Evolutionary conservation across 2,113 vertebrate genomes (phyloP).

Genomic region (Atractosteus spatula): DNA sequence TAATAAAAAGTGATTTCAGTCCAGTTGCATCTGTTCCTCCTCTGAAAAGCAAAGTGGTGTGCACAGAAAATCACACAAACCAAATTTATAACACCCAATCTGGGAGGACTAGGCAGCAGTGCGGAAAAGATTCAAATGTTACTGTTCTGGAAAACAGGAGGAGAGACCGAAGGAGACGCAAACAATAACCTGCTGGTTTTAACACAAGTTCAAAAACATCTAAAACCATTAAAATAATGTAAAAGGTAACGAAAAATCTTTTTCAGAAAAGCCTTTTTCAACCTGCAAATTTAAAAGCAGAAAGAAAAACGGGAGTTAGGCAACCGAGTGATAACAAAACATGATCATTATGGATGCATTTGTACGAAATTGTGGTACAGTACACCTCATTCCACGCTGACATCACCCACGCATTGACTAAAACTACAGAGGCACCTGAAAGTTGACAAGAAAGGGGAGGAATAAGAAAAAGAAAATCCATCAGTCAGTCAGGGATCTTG

Average conservation of each 20-base stretch:
- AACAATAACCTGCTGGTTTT: constrained; percentile 3
- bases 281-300: constrained; percentile 43
- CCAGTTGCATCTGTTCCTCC: not conserved
- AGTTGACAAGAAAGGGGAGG: constrained; percentile 53
- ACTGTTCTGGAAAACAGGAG: not conserved
- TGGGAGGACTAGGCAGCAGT: not conserved
- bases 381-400: constrained; percentile 60
- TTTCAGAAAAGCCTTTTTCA: constrained; percentile 48
- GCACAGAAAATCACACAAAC: not conserved
- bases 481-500: constrained; percentile 45
- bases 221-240: constrained; percentile 32
- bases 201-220: constrained; percentile 43
- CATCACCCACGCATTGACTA: constrained; percentile 66
- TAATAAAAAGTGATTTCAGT: not conserved
- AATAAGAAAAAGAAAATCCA: constrained; percentile 30
- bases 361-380: constrained; percentile 69
- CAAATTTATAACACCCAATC: not conserved
- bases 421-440: constrained; percentile 68
- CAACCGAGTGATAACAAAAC: constrained; percentile 67
- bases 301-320: constrained; percentile 42
- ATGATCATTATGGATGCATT: constrained; percentile 73
- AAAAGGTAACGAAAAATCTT: constrained; percentile 54
- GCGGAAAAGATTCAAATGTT: not conserved
- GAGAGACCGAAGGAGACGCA: not conserved
- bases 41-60: too few species aligned